These are phyloP conservation scores for Salpingus planirostris DNA, from an alignment of 2,888 invertebrate species.

Conservation along the genomic window DNA sequence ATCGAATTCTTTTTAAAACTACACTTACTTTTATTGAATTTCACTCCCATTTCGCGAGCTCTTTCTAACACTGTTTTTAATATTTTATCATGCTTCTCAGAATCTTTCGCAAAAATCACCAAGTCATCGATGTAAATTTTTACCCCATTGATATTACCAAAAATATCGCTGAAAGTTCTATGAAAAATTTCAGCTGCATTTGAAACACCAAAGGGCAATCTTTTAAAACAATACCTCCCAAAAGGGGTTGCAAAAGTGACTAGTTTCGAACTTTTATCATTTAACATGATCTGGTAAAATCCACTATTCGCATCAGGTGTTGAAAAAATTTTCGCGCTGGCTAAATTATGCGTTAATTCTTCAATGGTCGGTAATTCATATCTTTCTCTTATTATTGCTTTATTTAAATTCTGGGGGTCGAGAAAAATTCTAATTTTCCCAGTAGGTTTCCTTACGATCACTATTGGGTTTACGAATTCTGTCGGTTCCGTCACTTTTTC, in stretches of 20 bases:
- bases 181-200: no score
- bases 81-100: background rate
- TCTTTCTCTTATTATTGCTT: conserved; percentile 6
- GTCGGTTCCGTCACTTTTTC: conserved; percentile 9
- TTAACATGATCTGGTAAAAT: no score
- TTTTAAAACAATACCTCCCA: no score
- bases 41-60: background rate
- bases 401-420: conserved; percentile 11
- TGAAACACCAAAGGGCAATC: no score
- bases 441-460: conserved; percentile 14
- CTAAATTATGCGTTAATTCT: conserved; percentile 5
- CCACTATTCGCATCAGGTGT: no score
- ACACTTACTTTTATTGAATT: background rate
- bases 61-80: background rate
- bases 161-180: no score
- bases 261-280: no score
- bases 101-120: no score
- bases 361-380: conserved; percentile 9
- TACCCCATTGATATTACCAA: no score
- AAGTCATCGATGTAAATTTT: no score
- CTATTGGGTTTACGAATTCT: conserved; percentile 19
- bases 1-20: background rate
- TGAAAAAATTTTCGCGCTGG: conserved; percentile 2
- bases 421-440: conserved; percentile 10
- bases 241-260: no score